Evolutionary conservation across 2,797 vertebrate genomes (phyloP), one percentile per base, ranked within the genome.

Genomic region (Craterocephalus amniculus): DNA sequence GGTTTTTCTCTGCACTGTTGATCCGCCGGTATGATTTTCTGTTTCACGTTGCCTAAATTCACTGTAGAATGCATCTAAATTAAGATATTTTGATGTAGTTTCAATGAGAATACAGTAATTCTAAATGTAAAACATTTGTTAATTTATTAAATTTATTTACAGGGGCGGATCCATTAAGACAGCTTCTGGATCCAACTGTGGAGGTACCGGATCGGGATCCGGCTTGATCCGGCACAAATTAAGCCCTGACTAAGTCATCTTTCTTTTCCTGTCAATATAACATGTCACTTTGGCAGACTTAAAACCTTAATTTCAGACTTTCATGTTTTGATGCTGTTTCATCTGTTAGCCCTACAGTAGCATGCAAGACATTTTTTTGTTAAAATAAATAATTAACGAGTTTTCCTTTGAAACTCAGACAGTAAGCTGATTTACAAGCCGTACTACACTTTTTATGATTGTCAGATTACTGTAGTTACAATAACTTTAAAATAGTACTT

Each of bases 321-420:
- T 57, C 10, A 29, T 80, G 52, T 58, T 43, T 62, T 60, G 24
- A 59, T 22, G 65, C 12, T 26, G 7, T 68, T 67, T 16, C 54
- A 29, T 81, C 74, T 68, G 65, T 78, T 70, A 67, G 49, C 51
- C 6, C 29, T n/a, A n/a, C n/a, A n/a, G n/a, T 26, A 38, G 52
- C 40, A 80, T 83, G 66, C 27, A 72, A 78, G 74, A 86, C 69
- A 76, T 76, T 71, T 60, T 63, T 35, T 35, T 8, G 4, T 5
- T 35, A 6, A 40, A 14, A 40, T 68, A 77, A 79, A 78, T 83
- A 84, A 83, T 81, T 18, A 48, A 84, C 76, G n/a, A 63, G 61
- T 24, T 35, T 67, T 34, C 27, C 24, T n/a, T 72, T 16, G 14
- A 40, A 40, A 40, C 38, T 13, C 38, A 40, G 38, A 2, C 0